Evolutionary conservation across 2,113 vertebrate genomes (phyloP).

Genomic region (Rynchops niger): DNA sequence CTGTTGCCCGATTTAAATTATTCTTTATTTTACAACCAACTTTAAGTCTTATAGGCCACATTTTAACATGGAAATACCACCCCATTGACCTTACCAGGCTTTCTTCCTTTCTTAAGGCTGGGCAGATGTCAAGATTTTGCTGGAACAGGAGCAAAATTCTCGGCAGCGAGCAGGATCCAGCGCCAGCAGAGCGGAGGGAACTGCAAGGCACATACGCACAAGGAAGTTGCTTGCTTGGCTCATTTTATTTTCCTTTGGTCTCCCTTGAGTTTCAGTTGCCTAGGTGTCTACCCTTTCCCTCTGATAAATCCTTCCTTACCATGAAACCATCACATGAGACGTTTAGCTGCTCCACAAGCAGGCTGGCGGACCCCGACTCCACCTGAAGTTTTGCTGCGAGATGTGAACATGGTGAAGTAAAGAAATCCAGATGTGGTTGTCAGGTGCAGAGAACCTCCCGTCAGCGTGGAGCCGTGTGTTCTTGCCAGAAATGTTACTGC

Average conservation of each 20-base stretch:
- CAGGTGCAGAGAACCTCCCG: neutral
- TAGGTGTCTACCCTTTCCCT: neutral
- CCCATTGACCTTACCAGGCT: neutral
- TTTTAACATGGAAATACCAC: neutral
- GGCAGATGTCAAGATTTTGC: neutral
- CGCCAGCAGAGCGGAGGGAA: neutral
- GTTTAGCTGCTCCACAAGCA: neutral
- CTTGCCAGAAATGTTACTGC: neutral
- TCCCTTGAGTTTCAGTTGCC: neutral
- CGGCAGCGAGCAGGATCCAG: neutral
- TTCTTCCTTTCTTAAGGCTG: neutral
- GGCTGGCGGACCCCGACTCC: neutral
- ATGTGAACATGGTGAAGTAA: neutral
- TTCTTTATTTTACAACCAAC: neutral
- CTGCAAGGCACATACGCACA: accelerated
- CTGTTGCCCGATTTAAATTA: neutral
- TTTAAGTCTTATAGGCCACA: neutral
- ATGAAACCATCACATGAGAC: neutral
- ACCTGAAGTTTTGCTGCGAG: neutral
- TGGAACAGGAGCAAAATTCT: neutral
- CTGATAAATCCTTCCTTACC: neutral
- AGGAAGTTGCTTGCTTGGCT: neutral
- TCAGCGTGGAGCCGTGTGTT: accelerated
- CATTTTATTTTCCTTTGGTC: neutral
- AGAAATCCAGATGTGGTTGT: neutral